Conservation (phyloP, 2,797 vertebrate species). For the Masticophis lateralis region DNA sequence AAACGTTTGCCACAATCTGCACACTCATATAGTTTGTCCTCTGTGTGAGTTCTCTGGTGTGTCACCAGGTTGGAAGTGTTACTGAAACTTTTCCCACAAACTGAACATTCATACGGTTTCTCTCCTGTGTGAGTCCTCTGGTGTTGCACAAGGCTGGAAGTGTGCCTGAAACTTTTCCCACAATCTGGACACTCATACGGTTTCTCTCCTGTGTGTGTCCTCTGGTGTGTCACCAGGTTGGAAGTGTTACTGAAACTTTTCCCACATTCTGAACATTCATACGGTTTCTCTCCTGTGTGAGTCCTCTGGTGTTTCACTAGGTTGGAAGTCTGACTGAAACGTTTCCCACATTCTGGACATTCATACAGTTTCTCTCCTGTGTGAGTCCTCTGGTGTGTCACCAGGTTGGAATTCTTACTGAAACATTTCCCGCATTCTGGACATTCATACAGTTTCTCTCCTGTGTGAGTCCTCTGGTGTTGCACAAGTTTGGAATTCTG, state of each 20-base stretch:
- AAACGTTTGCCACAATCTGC: not conserved
- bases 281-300: no score
- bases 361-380: no score
- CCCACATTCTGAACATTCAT: no score
- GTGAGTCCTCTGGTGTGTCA: no score
- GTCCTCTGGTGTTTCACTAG: no score
- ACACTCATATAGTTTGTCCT: not conserved
- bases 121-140: not conserved
- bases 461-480: no score
- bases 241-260: not conserved
- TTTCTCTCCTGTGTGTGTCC: not conserved
- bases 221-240: not conserved
- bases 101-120: not conserved
- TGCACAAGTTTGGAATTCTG: no score
- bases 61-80: not conserved
- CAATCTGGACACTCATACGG: not conserved
- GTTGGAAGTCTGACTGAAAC: no score
- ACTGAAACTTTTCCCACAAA: not conserved
- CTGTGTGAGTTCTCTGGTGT: not conserved
- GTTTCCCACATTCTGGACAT: no score
- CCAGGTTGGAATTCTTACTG: no score
- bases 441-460: no score
- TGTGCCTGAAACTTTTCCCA: not conserved
- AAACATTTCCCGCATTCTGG: no score
- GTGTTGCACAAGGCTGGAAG: not conserved